phyloP scores from a whole-genome alignment of 1,140 invertebrate genomes.

The Caenorhabditis remanei region DNA sequence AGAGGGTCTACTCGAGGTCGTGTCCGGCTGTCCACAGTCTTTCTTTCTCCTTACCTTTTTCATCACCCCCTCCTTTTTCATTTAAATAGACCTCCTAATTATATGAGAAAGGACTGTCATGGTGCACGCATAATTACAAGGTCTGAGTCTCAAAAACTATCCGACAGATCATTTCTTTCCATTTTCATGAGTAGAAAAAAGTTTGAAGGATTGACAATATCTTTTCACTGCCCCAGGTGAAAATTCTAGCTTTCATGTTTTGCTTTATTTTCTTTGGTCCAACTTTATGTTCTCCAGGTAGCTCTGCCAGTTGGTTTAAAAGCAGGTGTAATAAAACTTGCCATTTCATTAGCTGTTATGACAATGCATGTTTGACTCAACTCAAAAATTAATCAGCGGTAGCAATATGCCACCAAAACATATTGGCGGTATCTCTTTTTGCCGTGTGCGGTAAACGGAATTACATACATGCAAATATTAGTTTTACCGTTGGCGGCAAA shows the following conservation, averaged over 20 bases:
- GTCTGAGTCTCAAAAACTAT: background rate
- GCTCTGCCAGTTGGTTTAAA: background rate
- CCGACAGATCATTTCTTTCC: background rate
- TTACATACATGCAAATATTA: conserved; percentile 52
- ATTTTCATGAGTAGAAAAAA: too few species aligned
- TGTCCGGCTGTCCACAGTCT: conserved; percentile 43
- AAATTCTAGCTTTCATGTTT: background rate
- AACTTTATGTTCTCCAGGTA: conserved; percentile 4
- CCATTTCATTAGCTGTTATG: conserved; percentile 26
- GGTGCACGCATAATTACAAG: conserved; percentile 5
- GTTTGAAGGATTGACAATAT: too few species aligned
- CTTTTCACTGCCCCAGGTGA: too few species aligned
- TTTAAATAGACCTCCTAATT: conserved; percentile 44
- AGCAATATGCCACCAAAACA: conserved; percentile 24
- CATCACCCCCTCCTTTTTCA: background rate
- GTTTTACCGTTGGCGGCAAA: conserved; percentile 20
- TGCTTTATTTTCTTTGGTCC: background rate
- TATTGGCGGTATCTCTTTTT: conserved; percentile 38
- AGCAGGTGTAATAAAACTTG: conserved; percentile 39
- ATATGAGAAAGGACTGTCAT: background rate
- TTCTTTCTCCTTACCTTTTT: conserved; percentile 11
- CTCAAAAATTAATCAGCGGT: conserved; percentile 35
- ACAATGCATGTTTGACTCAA: conserved; percentile 11
- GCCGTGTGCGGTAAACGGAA: conserved; percentile 29
- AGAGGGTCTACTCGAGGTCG: conserved; percentile 46